phyloP scores from a whole-genome alignment of 1,140 invertebrate genomes.

The Heliconius congener region DNA sequence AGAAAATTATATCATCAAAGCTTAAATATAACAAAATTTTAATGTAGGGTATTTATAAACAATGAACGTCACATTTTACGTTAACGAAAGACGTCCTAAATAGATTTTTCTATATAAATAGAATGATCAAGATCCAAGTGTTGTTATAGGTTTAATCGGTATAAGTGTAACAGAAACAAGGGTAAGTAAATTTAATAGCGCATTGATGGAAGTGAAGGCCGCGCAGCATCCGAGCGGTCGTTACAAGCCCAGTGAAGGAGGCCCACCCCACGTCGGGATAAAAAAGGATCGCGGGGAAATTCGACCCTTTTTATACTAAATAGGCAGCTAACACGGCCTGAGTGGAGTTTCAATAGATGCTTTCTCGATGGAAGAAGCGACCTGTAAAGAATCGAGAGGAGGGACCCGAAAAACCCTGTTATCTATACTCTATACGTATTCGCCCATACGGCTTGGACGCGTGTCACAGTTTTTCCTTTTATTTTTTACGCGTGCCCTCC shows the following conservation, averaged over 20 bases:
- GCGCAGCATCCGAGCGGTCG: conserved; percentile 11
- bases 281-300: conserved; percentile 77
- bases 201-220: conserved; percentile 26
- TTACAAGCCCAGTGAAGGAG: conserved; percentile 40
- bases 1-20: too few relatives aligned
- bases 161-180: conserved; percentile 35
- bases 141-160: conserved; percentile 15
- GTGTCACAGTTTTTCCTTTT: conserved; percentile 76
- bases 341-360: conserved; percentile 81
- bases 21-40: too few relatives aligned
- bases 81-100: background rate
- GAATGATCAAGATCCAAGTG: background rate
- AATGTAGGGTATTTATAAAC: too few relatives aligned
- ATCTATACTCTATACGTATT: conserved; percentile 46
- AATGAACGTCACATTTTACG: background rate
- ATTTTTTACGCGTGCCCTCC: conserved; percentile 76
- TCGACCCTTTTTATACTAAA: conserved; percentile 81
- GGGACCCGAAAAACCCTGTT: conserved; percentile 59
- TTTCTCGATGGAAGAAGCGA: conserved; percentile 78
- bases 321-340: conserved; percentile 80
- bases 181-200: conserved; percentile 35
- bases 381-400: conserved; percentile 75
- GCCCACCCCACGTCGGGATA: conserved; percentile 63
- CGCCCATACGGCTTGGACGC: conserved; percentile 38
- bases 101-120: background rate